Conservation (phyloP, 2,888 invertebrate genomes). For the Scaptodrosophila latifasciaeformis region DNA sequence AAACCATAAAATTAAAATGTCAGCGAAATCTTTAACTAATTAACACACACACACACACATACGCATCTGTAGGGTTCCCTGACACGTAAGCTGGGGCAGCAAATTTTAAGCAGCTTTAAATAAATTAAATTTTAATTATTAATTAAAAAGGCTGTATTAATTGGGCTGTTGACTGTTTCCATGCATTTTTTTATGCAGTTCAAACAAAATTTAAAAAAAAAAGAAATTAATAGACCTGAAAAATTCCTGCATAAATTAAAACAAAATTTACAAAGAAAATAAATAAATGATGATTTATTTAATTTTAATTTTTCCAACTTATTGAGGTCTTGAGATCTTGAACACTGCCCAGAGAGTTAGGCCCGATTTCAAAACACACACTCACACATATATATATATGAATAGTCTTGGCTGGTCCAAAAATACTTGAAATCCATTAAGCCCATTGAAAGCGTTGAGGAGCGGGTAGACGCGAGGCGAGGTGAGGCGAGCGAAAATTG, state of each 20-base stretch:
- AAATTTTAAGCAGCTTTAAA: constrained; percentile 46
- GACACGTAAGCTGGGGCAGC: constrained; percentile 1
- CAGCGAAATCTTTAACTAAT: constrained; percentile 47
- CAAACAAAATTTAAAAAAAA: too few species aligned
- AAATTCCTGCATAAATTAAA: neutral
- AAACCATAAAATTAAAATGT: constrained; percentile 16
- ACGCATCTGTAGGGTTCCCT: constrained; percentile 13
- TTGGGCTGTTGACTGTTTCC: constrained; percentile 19
- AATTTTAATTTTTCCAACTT: neutral
- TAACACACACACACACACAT: constrained; percentile 30
- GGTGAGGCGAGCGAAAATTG: constrained; percentile 11
- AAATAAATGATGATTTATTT: neutral
- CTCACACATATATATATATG: too few species aligned
- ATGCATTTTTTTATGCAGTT: neutral
- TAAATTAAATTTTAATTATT: constrained; percentile 47
- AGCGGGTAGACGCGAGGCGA: neutral
- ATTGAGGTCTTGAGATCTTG: too few species aligned
- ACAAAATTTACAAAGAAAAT: neutral
- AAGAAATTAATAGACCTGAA: too few species aligned
- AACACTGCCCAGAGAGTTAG: too few species aligned
- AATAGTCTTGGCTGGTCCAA: constrained; percentile 58
- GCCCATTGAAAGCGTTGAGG: constrained; percentile 32
- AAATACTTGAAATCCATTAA: constrained; percentile 23
- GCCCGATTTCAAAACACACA: too few species aligned
- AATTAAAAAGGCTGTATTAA: constrained; percentile 52